phyloP scores from a whole-genome alignment of 2,113 vertebrate species.

The Dicrurus megarhynchus region DNA sequence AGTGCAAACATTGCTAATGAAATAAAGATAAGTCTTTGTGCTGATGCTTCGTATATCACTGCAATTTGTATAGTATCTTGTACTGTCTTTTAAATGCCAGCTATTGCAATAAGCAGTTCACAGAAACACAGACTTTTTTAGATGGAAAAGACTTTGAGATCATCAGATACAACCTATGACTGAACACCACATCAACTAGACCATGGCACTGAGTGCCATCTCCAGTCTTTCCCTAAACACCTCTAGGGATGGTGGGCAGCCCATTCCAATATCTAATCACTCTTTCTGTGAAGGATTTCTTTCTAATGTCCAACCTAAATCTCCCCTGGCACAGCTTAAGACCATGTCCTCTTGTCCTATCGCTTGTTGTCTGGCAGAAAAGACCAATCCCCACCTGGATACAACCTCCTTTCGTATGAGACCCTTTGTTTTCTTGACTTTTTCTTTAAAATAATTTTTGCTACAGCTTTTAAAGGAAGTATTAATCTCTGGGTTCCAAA shows the following conservation, averaged over 20 bases:
- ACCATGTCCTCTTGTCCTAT: neutral
- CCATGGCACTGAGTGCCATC: neutral
- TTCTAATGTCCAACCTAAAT: neutral
- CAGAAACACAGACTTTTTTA: neutral
- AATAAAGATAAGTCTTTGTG: neutral
- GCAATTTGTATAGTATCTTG: neutral
- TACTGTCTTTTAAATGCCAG: neutral
- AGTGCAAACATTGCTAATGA: neutral
- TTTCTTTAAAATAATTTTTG: neutral
- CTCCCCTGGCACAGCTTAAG: neutral
- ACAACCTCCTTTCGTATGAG: neutral
- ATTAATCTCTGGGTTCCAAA: neutral
- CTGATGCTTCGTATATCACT: neutral
- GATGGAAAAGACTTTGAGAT: neutral
- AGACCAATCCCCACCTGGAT: neutral
- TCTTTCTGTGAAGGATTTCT: neutral
- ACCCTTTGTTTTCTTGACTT: neutral
- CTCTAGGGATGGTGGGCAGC: fast-evolving
- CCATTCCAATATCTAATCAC: neutral
- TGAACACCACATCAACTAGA: neutral
- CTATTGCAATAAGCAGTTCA: neutral
- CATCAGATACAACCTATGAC: neutral
- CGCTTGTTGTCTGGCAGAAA: neutral
- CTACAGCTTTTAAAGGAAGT: neutral
- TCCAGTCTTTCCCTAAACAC: neutral